Evolutionary conservation across 2,888 invertebrate species (phyloP), one percentile per base, ranked within the genome.

Genomic region (Entomobrya multifasciata): DNA sequence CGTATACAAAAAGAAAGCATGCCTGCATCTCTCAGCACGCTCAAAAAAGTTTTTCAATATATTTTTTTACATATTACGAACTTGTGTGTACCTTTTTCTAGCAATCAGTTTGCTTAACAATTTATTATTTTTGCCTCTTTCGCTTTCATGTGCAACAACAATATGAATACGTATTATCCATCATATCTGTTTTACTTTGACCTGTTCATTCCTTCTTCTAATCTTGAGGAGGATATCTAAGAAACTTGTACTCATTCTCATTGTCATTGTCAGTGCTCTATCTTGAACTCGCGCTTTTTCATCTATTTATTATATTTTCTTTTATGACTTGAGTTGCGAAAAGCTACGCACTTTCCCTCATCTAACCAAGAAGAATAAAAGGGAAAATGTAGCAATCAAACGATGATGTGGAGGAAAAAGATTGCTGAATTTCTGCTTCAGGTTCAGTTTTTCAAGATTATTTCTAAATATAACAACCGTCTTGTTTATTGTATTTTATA

Each of bases 151-250:
- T 52, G 8, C 17, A 17, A n/a, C n/a, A 52, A 52, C 20, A 52
- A 47, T 52, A 52, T 52, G 52, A 52, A 17, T 52, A 17, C 47
- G n/a, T 10, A 20, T 52, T 52, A 52, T 8, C 52, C 20, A 17
- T 52, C 52, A 2, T 47, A 47, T 47, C 27, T 30, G n/a, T 11
- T n/a, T 62, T 62, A 15, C 27, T 62, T 62, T 62, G 62, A 62
- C 62, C 62, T 62, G 62, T 30, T 62, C 62, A 62, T 62, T 36
- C 62, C 13, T 30, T 30, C 15, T 62, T 15, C 27, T 30, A 62
- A 27, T 62, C 36, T 62, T 36, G 62, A 30, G 11, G n/a, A n/a
- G n/a, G n/a, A n/a, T 17, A 20, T 52, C 52, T 8, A 17, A n/a
- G 8, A 52, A 52, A 52, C 27, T 25, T 25, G 27, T 30, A 62